These are phyloP conservation scores for Acleris literana DNA, from an alignment of 2,888 invertebrate species.

Conservation along the genomic window DNA sequence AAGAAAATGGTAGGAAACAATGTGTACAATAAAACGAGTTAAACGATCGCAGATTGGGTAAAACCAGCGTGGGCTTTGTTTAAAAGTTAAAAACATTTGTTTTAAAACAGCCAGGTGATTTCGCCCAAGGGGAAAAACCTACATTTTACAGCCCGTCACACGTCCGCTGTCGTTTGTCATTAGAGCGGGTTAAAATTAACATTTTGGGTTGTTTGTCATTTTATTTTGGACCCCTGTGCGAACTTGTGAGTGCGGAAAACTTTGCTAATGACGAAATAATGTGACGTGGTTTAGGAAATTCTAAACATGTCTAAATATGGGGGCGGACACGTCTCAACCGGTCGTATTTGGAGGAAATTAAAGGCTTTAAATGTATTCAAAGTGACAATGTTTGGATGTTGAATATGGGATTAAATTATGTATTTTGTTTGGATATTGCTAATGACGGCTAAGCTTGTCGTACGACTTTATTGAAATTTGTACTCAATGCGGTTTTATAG, in stretches of 20 bases:
- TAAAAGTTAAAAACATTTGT: no score
- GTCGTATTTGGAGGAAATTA: slow-evolving; percentile 10
- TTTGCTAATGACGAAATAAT: slow-evolving; percentile 73
- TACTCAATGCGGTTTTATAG: no score
- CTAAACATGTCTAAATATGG: slow-evolving; percentile 26
- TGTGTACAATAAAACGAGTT: no score
- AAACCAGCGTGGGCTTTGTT: no score
- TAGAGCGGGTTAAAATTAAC: slow-evolving; percentile 63
- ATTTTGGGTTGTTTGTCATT: slow-evolving; percentile 57
- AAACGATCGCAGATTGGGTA: no score
- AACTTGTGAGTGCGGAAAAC: slow-evolving; percentile 62
- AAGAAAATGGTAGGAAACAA: no score
- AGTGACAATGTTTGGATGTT: slow-evolving; percentile 1
- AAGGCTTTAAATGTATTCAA: slow-evolving; percentile 24
- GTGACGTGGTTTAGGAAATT: slow-evolving; percentile 41
- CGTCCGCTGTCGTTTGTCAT: slow-evolving; percentile 55
- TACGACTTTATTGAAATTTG: no score
- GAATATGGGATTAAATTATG: background rate
- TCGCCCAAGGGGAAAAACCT: slow-evolving; percentile 13
- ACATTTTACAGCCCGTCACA: slow-evolving; percentile 41
- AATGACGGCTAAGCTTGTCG: background rate
- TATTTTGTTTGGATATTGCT: background rate
- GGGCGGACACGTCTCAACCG: background rate
- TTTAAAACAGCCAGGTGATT: background rate
- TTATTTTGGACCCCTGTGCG: slow-evolving; percentile 55